Base-by-base conservation (phyloP, 2,797 vertebrate genomes). In the Emys orbicularis region DNA sequence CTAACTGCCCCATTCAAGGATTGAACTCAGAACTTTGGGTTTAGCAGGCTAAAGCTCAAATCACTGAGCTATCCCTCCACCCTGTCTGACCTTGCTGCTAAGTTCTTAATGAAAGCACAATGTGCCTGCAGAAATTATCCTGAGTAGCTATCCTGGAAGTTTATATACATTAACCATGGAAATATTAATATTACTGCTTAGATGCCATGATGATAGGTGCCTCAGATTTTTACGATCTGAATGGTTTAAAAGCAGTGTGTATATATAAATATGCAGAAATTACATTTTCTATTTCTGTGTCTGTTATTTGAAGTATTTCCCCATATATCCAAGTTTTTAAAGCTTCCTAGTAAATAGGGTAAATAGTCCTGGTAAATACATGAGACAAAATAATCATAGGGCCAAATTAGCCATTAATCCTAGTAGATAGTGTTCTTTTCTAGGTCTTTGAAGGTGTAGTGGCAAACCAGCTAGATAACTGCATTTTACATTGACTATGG, bases 221-320 rank as follows among this genome's bases (percentile, higher is more conserved):
- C 83, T 8, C 7, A 9, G 34, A 47, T 76, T 12, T 49, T 61
- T 47, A 37, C 3, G 56, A 68, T 56, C 79, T 82, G 21, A 76
- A n/a, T 50, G 79, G 41, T n/a, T 81, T 12, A 85, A 79, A 16
- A 37, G 21, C 41, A 88, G 7, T 1, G 34, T 15, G 6, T 3
- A n/a, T 0, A 0, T 15, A 6, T 87, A 59, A 83, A 3, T 44
- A 27, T 47, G 21, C 3, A 5, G 9, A 84, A 10, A 16, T 74
- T 88, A 76, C n/a, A 76, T 77, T 21, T 27, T 77, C 27, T 37
- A 1, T 59, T 87, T 56, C 19, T 65, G 54, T 44, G 74, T 94
- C 3, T 19, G 31, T 49, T 8, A 5, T 31, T 76, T 94, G 47
- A 86, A 91, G 83, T 54, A 12, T 65, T 93, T 92, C 8, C 82